These are phyloP conservation scores for Aptenodytes forsteri DNA, from an alignment of 2,113 vertebrate species.

Conservation along the genomic window DNA sequence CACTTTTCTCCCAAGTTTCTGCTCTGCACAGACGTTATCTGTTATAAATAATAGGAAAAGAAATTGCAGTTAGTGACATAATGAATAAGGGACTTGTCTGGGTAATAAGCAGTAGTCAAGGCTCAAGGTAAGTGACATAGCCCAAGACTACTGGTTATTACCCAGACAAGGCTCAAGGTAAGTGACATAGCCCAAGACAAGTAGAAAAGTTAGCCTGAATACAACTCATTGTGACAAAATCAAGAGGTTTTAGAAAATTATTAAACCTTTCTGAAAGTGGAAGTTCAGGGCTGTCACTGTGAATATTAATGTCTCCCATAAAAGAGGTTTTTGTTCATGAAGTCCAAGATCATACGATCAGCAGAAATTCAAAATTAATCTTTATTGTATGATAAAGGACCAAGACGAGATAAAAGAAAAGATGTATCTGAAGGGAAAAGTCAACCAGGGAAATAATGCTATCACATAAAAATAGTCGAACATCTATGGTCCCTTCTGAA, in stretches of 20 bases:
- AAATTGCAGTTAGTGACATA: slow-evolving; percentile 22
- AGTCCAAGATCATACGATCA: slow-evolving; percentile 39
- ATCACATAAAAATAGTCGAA: background rate
- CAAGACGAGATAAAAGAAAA: background rate
- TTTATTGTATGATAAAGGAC: slow-evolving; percentile 37
- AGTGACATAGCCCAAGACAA: background rate
- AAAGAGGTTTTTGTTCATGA: slow-evolving; percentile 32
- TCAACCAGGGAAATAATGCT: background rate
- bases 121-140: too few species aligned
- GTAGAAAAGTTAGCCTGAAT: slow-evolving; percentile 3
- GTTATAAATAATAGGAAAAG: background rate
- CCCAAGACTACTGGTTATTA: background rate
- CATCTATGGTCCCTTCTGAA: background rate
- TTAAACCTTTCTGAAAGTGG: slow-evolving; percentile 38
- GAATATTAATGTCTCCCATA: slow-evolving; percentile 52
- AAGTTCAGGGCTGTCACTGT: background rate
- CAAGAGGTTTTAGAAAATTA: slow-evolving; percentile 59
- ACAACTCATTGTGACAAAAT: slow-evolving; percentile 54
- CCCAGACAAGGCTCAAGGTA: background rate
- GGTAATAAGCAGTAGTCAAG: too few species aligned
- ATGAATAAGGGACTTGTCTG: slow-evolving; percentile 8
- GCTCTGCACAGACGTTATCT: background rate
- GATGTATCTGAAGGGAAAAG: background rate
- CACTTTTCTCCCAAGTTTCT: background rate
- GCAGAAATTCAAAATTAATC: slow-evolving; percentile 61